phyloP scores from a whole-genome alignment of 2,113 vertebrate genomes.

The Silurus meridionalis region DNA sequence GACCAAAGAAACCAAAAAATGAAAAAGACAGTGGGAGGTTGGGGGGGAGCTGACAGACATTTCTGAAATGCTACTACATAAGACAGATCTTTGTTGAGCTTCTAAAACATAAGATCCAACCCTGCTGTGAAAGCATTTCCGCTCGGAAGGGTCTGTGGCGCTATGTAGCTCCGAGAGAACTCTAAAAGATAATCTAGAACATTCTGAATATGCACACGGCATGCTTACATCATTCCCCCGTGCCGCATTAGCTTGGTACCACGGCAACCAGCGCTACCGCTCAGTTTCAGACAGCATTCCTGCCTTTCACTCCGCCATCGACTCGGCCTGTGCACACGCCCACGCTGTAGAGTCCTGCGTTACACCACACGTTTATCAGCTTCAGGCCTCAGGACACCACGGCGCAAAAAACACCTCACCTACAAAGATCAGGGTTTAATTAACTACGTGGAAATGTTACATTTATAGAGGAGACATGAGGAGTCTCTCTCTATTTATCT shows the following conservation, averaged over 20 bases:
- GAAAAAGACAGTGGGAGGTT: not conserved
- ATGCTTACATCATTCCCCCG: conserved; percentile 90
- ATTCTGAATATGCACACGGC: conserved; percentile 69
- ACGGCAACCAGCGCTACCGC: conserved; percentile 87
- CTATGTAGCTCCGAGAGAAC: conserved; percentile 23
- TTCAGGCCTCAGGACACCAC: not conserved
- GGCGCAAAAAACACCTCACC: too few relatives aligned
- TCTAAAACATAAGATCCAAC: not conserved
- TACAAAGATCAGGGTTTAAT: not conserved
- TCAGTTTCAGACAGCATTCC: conserved; percentile 74
- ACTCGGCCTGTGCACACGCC: conserved; percentile 40
- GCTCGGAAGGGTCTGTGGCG: conserved; percentile 31
- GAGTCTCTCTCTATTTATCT: not conserved
- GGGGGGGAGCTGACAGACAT: not conserved
- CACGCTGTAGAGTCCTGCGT: not conserved
- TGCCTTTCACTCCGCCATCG: not conserved
- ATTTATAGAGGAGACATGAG: not conserved
- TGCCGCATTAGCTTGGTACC: conserved; percentile 81
- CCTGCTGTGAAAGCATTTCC: conserved; percentile 5
- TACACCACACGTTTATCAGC: not conserved
- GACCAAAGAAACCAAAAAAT: conserved; percentile 1
- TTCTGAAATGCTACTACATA: not conserved
- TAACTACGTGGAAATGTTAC: not conserved
- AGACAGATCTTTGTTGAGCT: not conserved
- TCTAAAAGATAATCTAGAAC: conserved; percentile 50